Evolutionary conservation across 2,888 invertebrate species (phyloP), one percentile per base, ranked within the genome.

Genomic region (Notodromas monacha): DNA sequence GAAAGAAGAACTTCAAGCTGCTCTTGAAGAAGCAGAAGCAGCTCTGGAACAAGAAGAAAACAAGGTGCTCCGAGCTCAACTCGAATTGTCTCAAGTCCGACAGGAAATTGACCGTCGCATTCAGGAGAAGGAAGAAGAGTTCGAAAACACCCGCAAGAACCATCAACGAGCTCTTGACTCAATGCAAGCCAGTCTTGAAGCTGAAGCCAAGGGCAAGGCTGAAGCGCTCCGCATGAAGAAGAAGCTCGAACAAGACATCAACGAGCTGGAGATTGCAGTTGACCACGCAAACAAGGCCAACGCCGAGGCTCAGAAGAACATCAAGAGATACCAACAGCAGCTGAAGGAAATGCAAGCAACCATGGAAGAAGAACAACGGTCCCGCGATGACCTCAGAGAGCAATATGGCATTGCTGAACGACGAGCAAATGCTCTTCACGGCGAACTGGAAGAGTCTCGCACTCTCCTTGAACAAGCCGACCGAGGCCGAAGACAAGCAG

Each of bases 191-290:
- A 79, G 79, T 49, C 67, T 96, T 51, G 92, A 96, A 61, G 86
- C 89, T 48, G 96, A 96, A 59, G 73, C 86, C 55, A 86, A 89
- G 65, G 92, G 89, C 49, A 92, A 89, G 61, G 81, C 84, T 62
- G 96, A 96, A 65, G 89, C 92, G 42, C 68, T 92, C 46, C 74
- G 89, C 61, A 79, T 92, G 76, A 96, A 96, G 74, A 96, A 96
- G 77, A 96, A 96, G 63, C 65, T 96, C 50, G 96, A 96, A 58
- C 76, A 79, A 45, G 92, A 96, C 63, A 92, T 96, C 63, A 92
- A 92, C 55, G 92, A 96, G 58, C 65, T 96, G 38, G 92, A 96
- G 55, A 86, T 92, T 45, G 86, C 86, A 47, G 61, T 96, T 52
- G 92, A 96, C 59, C 84, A 84, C 55, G 84, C 92, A 50, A 92